phyloP scores from a whole-genome alignment of 2,888 invertebrate genomes.

The Chouioia cunea region DNA sequence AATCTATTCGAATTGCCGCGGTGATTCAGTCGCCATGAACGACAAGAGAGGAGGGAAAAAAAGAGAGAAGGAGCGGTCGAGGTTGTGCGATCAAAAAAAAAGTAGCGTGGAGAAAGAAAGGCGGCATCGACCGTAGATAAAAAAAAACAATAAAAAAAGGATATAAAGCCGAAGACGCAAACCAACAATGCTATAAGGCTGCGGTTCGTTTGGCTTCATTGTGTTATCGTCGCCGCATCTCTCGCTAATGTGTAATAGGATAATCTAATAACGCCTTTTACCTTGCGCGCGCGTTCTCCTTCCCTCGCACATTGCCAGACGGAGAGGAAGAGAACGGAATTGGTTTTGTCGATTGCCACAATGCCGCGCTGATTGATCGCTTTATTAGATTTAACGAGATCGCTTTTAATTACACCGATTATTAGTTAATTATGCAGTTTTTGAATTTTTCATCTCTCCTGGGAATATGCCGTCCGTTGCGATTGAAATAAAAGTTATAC shows the following conservation, averaged over 20 bases:
- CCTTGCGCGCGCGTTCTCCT: too few relatives aligned
- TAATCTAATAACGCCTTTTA: too few relatives aligned
- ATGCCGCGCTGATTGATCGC: too few relatives aligned
- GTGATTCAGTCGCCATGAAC: slow-evolving; percentile 37
- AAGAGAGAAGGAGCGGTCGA: background rate
- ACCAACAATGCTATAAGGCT: slow-evolving; percentile 1
- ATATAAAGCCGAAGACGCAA: slow-evolving; percentile 2
- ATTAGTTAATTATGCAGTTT: too few relatives aligned
- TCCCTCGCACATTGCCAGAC: too few relatives aligned
- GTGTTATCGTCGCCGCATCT: background rate
- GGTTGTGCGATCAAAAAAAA: slow-evolving; percentile 15
- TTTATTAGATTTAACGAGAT: too few relatives aligned
- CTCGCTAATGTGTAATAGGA: too few relatives aligned
- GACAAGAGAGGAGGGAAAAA: background rate
- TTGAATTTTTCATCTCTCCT: too few relatives aligned
- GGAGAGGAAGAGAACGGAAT: background rate
- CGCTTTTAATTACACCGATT: too few relatives aligned
- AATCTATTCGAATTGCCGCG: slow-evolving; percentile 30
- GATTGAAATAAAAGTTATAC: too few relatives aligned
- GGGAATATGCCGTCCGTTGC: too few relatives aligned
- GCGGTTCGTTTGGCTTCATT: slow-evolving; percentile 4
- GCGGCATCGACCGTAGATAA: background rate
- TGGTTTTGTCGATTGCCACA: too few relatives aligned
- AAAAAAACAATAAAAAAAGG: background rate
- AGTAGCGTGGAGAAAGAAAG: slow-evolving; percentile 19